Evolutionary conservation across 2,797 vertebrate genomes (phyloP), one percentile per base, ranked within the genome.

Genomic region (Uromys caudimaculatus): DNA sequence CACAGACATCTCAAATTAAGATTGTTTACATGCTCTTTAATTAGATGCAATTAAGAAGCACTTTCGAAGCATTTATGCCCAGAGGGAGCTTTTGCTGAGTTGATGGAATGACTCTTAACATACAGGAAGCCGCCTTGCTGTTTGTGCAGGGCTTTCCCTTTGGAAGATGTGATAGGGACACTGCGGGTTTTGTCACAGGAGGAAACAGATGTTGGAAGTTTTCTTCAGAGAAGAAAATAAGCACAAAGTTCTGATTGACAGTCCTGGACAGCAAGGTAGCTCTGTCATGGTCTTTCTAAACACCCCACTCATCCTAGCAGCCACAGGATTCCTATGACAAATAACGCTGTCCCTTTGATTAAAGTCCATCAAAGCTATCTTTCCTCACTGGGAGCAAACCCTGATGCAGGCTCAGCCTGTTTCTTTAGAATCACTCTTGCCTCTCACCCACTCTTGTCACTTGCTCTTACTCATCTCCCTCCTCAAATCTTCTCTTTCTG

Each of bases 21-120:
- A 92, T 85, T 97, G 97, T 98, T 97, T 97, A 97, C 95, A 97
- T 97, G 95, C 73, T 97, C n/a, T 97, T 98, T 97, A 98, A 98
- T 97, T 97, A 97, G 89, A 81, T 93, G 94, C 95, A 97, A 92
- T 97, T 98, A 97, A 98, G 97, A 93, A 86, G 86, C 73, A 81
- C 95, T 97, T 86, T 95, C 67, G 94, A 97, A 97, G 84, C 73
- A 52, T 94, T 97, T 89, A 90, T 58, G 52, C 94, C 95, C 94
- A 79, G 92, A 95, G 96, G 95, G 97, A 97, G 41, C 21, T 29
- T 50, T 93, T 77, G 24, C 27, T 93, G 79, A 29, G 41, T 69
- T 92, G 95, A 94, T 69, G 79, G 89, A 94, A 91, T 91, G 95
- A 93, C 94, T 97, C 93, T 97, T 94, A 88, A 94, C 54, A 60